Evolutionary conservation across 1,140 invertebrate species (phyloP).

Genomic region (Musca domestica): DNA sequence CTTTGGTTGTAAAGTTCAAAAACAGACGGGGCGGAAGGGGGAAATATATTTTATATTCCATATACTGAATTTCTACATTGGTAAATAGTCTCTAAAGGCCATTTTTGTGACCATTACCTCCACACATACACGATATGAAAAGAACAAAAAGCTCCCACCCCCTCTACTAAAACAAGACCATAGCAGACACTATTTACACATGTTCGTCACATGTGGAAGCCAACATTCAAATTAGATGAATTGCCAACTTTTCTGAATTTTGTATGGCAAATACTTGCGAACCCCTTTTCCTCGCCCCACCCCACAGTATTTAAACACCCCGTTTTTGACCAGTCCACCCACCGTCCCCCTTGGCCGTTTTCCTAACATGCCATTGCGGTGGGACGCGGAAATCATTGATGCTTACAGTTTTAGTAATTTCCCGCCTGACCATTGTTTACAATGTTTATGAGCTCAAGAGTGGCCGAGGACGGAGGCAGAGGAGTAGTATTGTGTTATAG

Average conservation of each 20-base stretch:
- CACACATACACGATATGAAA: background rate
- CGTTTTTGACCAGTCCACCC: background rate
- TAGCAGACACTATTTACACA: slow-evolving; percentile 20
- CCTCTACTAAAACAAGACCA: background rate
- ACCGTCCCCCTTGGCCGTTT: background rate
- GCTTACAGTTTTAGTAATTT: slow-evolving; percentile 36
- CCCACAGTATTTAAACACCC: background rate
- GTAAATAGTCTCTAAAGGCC: slow-evolving; percentile 26
- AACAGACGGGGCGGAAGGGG: background rate
- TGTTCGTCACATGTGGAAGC: slow-evolving; percentile 15
- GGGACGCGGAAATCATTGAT: slow-evolving; percentile 35
- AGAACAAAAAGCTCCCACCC: background rate
- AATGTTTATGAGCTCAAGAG: background rate
- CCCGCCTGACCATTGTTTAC: slow-evolving; percentile 22
- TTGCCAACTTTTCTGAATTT: slow-evolving; percentile 32
- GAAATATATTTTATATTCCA: slow-evolving; percentile 3
- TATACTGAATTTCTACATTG: background rate
- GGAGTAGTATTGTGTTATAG: no score
- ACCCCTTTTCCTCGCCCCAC: background rate
- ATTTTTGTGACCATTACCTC: slow-evolving; percentile 20
- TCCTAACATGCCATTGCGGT: slow-evolving; percentile 3
- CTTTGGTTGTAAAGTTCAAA: background rate
- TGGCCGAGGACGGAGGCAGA: no score
- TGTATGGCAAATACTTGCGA: no score
- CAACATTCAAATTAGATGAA: slow-evolving; percentile 54